phyloP scores from a whole-genome alignment of 2,888 invertebrate genomes.

The Hypselothyrea guttata region DNA sequence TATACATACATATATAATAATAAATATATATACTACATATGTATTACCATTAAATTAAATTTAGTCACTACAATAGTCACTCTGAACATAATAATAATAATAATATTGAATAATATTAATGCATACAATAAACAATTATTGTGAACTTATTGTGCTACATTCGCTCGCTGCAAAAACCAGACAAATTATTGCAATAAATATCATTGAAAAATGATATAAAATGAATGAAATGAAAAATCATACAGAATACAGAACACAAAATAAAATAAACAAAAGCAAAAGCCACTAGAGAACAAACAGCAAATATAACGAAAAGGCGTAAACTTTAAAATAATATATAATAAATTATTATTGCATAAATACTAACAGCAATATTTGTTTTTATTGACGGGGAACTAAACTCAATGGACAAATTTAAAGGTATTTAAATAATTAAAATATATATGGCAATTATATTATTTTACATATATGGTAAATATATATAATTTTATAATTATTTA shows the following conservation, averaged over 20 bases:
- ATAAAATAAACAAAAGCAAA: too few relatives aligned
- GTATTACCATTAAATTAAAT: slow-evolving; percentile 41
- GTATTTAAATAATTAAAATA: too few relatives aligned
- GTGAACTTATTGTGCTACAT: slow-evolving; percentile 49
- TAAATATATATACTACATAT: slow-evolving; percentile 33
- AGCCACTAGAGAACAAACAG: slow-evolving; percentile 39
- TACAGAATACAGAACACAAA: slow-evolving; percentile 1
- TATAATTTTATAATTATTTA: too few relatives aligned
- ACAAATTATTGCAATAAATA: slow-evolving; percentile 66
- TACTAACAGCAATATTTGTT: slow-evolving; percentile 41
- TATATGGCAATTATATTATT: too few relatives aligned
- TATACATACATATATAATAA: slow-evolving; percentile 39
- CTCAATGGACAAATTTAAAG: background rate
- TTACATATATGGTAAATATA: too few relatives aligned
- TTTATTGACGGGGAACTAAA: slow-evolving; percentile 15
- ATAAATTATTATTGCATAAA: slow-evolving; percentile 73
- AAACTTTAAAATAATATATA: slow-evolving; percentile 64
- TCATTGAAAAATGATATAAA: slow-evolving; percentile 45
- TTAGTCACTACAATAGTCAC: slow-evolving; percentile 72
- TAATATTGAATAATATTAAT: slow-evolving; percentile 19
- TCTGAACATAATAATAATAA: slow-evolving; percentile 47
- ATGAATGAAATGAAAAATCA: slow-evolving; percentile 24
- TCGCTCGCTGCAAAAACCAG: slow-evolving; percentile 55
- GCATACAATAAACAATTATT: slow-evolving; percentile 30
- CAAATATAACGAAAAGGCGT: slow-evolving; percentile 29